Conservation (phyloP, 2,113 vertebrate genomes). For the Stegastes partitus region DNA sequence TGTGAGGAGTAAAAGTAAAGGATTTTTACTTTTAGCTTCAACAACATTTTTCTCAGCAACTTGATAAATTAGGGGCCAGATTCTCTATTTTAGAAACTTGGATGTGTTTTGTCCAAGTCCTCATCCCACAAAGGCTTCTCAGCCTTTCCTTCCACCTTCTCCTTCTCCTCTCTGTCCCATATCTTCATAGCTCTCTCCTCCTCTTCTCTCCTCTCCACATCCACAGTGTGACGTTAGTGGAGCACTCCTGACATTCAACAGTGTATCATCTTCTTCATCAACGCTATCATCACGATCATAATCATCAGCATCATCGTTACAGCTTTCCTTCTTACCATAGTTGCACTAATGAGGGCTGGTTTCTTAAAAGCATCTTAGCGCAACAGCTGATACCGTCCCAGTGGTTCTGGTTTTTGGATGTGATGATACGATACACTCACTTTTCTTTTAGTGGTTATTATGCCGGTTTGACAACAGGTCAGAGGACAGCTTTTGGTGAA, state of each 20-base stretch:
- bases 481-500: not conserved
- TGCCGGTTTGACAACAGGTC: conserved; percentile 13
- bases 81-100: not conserved
- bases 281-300: conserved; percentile 55
- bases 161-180: conserved; percentile 16
- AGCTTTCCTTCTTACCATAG: conserved; percentile 51
- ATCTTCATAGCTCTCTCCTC: conserved; percentile 23
- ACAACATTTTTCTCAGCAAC: not conserved
- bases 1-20: not conserved
- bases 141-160: conserved; percentile 18
- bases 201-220: not conserved
- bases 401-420: conserved; percentile 25
- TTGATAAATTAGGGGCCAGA: conserved; percentile 26
- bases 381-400: conserved; percentile 15
- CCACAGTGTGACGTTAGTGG: conserved; percentile 43
- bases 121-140: conserved; percentile 20
- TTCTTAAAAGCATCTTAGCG: conserved; percentile 68
- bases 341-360: conserved; percentile 73
- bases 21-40: not conserved
- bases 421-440: not conserved
- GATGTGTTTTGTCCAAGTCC: conserved; percentile 9
- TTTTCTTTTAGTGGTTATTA: conserved; percentile 7
- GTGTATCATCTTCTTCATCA: conserved; percentile 61
- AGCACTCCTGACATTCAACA: conserved; percentile 31
- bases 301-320: conserved; percentile 56